Percentiles rank a stretch among this genome's conserved stretches.
These are phyloP conservation scores for Plutomurus gul DNA, from an alignment of 1,140 invertebrate species.

Conservation along the genomic window DNA sequence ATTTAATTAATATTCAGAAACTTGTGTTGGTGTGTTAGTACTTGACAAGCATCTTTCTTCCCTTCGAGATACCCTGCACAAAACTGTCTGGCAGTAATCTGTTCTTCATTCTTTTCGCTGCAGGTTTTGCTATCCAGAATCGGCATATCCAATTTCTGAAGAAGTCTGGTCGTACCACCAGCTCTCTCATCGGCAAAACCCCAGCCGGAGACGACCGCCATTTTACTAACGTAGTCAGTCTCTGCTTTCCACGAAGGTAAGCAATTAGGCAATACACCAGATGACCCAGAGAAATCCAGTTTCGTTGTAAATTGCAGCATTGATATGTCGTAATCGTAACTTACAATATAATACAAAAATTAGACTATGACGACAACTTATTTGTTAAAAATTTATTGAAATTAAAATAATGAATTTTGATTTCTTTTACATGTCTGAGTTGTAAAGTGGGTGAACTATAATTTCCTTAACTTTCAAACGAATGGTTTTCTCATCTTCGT, in stretches of 20 bases:
- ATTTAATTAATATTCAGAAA: background rate
- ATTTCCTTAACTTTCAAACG: conserved; percentile 38
- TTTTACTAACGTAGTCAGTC: background rate
- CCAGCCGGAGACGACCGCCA: conserved; percentile 21
- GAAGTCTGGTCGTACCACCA: conserved; percentile 26
- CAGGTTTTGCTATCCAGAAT: background rate
- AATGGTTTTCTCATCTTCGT: conserved; percentile 36
- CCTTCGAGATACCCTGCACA: conserved; percentile 34
- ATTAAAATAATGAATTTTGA: too few species aligned
- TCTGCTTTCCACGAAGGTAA: background rate
- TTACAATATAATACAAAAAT: background rate
- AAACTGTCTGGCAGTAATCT: conserved; percentile 17
- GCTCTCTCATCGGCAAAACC: conserved; percentile 38
- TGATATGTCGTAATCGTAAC: conserved; percentile 37
- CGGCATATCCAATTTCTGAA: conserved; percentile 39
- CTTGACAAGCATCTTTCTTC: conserved; percentile 40
- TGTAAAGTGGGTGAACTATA: conserved; percentile 41
- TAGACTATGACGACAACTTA: background rate
- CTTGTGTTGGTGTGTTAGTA: background rate
- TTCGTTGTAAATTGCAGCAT: background rate
- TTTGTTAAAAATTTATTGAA: too few species aligned
- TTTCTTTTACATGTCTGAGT: too few species aligned
- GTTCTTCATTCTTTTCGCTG: background rate
- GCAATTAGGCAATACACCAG: background rate
- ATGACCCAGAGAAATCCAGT: conserved; percentile 8